A percentile compares a stretch with the other conserved stretches of the same genome.
Conservation (phyloP, 2,888 invertebrate genomes). For the Pristionchus mayeri region DNA sequence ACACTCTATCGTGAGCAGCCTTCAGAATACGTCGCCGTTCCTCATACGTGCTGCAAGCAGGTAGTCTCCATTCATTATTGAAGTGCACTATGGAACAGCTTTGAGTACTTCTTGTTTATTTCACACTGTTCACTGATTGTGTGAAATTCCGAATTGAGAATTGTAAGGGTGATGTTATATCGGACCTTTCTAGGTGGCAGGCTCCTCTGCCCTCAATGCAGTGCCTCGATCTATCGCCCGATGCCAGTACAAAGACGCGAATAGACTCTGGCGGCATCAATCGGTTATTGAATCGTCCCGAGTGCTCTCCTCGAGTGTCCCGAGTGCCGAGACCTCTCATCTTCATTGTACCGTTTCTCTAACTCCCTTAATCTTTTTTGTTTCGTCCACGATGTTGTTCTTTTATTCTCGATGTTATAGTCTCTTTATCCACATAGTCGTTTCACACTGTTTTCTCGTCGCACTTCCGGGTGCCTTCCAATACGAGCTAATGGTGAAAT, state of each 20-base stretch:
- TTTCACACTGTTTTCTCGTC: not conserved
- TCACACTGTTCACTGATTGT: no score
- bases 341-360: no score
- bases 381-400: no score
- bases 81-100: no score
- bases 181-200: slow-evolving; percentile 52
- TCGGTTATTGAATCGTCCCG: slow-evolving; percentile 52
- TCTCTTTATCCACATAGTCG: not conserved
- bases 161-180: no score
- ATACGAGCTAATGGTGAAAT: not conserved
- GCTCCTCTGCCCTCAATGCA: slow-evolving; percentile 66
- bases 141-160: no score
- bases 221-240: slow-evolving; percentile 64
- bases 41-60: slow-evolving; percentile 67
- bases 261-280: slow-evolving; percentile 64
- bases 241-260: slow-evolving; percentile 66
- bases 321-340: no score
- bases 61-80: not conserved
- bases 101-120: no score
- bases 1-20: slow-evolving; percentile 36
- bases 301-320: not conserved
- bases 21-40: slow-evolving; percentile 56
- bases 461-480: slow-evolving; percentile 20
- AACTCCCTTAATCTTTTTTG: no score
- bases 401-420: not conserved